These are phyloP conservation scores for Campylomormyrus tamandua DNA, from an alignment of 2,113 vertebrate genomes.

Conservation along the genomic window DNA sequence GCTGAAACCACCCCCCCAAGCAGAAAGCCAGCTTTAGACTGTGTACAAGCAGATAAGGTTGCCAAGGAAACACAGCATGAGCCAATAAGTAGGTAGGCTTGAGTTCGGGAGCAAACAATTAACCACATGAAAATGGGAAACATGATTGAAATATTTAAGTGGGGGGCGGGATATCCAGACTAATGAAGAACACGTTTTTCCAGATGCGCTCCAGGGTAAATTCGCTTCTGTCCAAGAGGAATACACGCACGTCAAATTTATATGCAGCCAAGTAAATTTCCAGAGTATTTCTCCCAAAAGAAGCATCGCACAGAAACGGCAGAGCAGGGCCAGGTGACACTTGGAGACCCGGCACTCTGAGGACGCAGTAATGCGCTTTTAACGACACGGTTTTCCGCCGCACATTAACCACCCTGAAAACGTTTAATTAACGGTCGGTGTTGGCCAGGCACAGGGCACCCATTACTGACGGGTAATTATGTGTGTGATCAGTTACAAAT, in stretches of 20 bases:
- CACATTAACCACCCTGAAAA: conserved; percentile 18
- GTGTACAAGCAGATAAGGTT: conserved; percentile 65
- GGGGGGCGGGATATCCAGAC: conserved; percentile 48
- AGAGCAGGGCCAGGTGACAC: not conserved
- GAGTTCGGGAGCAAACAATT: conserved; percentile 58
- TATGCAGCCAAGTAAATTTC: not conserved
- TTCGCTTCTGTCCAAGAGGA: not conserved
- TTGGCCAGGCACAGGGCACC: conserved; percentile 8
- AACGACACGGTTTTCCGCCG: not conserved
- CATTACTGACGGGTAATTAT: conserved; percentile 33
- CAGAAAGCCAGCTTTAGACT: conserved; percentile 49
- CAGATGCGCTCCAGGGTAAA: conserved; percentile 1
- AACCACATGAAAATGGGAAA: conserved; percentile 47
- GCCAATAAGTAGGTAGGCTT: conserved; percentile 46
- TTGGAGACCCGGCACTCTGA: not conserved
- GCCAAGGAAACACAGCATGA: conserved; percentile 60
- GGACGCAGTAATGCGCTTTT: not conserved
- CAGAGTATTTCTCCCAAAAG: not conserved
- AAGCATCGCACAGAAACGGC: not conserved
- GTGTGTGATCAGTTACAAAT: conserved; percentile 39
- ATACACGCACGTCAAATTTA: not conserved
- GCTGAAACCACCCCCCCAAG: conserved; percentile 49
- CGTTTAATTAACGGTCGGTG: not conserved
- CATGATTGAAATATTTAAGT: conserved; percentile 15
- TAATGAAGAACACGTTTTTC: conserved; percentile 32